Evolutionary conservation across 2,888 invertebrate genomes (phyloP), one percentile per base, ranked within the genome.

Genomic region (Andricus curvator): DNA sequence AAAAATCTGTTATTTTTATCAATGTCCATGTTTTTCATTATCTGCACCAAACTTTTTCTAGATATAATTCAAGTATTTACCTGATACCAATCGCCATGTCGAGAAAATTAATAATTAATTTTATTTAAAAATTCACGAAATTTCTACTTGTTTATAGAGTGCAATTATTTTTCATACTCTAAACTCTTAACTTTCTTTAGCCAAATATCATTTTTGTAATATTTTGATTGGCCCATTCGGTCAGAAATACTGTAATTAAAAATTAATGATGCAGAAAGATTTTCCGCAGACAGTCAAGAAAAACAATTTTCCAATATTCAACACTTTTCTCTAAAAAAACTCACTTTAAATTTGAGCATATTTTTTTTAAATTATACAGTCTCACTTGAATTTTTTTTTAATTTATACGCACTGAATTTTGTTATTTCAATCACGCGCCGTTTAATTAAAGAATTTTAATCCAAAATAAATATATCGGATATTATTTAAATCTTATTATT

Each of bases 31-130:
- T 41, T 44, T 13, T 44, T 3, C n/a, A n/a, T n/a, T 56, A n/a
- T 2, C 2, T n/a, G 9, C 8, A n/a, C 6, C 8, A n/a, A 56
- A n/a, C n/a, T 51, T 20, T 51, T 51, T 56, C n/a, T n/a, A n/a
- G 8, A 56, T n/a, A n/a, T n/a, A n/a, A 9, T 56, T 56, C 9
- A 11, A 11, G 6, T 62, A 68, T 56, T 78, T 78, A 78, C 78
- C 78, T 70, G 15, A 70, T 29, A 29, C 78, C 78, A 41, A 60
- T 22, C n/a, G 62, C 78, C 80, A 80, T 80, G 33, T 76, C 48
- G 29, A 74, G 65, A 44, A 56, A 56, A 56, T 22, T 4, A n/a
- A 9, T n/a, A n/a, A 56, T n/a, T 56, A n/a, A n/a, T 56, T n/a
- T 22, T 60, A 44, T 33, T 48, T 20, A 29, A 25, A 62, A 29